phyloP scores from a whole-genome alignment of 1,140 invertebrate species.

The Phortica variegata region DNA sequence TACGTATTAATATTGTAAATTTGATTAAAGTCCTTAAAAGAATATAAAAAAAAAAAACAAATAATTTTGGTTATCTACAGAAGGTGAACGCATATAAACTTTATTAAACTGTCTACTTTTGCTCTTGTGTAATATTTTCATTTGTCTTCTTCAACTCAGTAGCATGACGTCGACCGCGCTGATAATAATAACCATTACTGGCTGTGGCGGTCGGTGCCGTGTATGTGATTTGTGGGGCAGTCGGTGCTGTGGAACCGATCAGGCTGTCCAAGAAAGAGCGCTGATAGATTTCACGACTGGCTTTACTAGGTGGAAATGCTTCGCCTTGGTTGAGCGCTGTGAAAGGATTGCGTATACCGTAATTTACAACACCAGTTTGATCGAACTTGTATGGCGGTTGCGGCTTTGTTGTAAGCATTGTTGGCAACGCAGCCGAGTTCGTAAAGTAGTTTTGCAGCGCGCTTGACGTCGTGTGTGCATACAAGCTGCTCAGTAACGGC shows the following conservation, averaged over 20 bases:
- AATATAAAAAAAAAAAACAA: not conserved
- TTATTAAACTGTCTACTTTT: not conserved
- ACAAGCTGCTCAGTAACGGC: slow-evolving; percentile 5
- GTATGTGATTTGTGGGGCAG: slow-evolving; percentile 4
- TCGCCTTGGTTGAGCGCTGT: slow-evolving; percentile 50
- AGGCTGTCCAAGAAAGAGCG: slow-evolving; percentile 44
- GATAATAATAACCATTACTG: slow-evolving; percentile 31
- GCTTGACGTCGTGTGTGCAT: slow-evolving; percentile 10
- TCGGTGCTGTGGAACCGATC: slow-evolving; percentile 17
- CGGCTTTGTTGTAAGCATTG: slow-evolving; percentile 32
- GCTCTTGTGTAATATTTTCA: not conserved
- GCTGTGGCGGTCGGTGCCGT: slow-evolving; percentile 23
- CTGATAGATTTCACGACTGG: slow-evolving; percentile 31
- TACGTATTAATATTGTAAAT: slow-evolving; percentile 12
- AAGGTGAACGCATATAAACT: too few relatives aligned
- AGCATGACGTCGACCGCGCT: slow-evolving; percentile 13
- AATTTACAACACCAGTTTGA: slow-evolving; percentile 32
- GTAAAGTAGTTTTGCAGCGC: slow-evolving; percentile 37
- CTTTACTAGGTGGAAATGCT: slow-evolving; percentile 44
- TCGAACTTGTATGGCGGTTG: slow-evolving; percentile 41
- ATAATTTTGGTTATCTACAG: not conserved
- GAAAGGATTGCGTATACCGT: slow-evolving; percentile 39
- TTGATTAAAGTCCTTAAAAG: not conserved
- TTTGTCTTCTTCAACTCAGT: slow-evolving; percentile 1
- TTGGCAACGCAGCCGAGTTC: slow-evolving; percentile 27